A percentile compares a stretch with the other conserved stretches of the same genome.
Conservation (phyloP, 2,888 invertebrate species). For the Bimastos eiseni region DNA sequence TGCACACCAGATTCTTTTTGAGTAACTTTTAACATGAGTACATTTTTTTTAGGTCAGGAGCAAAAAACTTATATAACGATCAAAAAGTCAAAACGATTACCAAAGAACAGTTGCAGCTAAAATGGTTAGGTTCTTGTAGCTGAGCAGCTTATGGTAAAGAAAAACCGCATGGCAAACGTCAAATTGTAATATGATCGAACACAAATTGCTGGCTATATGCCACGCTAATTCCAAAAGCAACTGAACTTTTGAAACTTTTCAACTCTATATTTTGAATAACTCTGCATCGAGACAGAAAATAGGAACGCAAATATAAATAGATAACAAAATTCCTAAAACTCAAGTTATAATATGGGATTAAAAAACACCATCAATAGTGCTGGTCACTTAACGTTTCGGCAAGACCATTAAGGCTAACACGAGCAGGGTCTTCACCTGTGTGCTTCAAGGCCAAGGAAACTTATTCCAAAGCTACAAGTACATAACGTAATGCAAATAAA, state of each 20-base stretch:
- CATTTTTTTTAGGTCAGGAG: background rate
- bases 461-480: background rate
- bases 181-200: background rate
- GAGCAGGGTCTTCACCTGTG: background rate
- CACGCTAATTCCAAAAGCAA: background rate
- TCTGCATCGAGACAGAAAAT: background rate
- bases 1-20: background rate
- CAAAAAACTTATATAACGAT: too few relatives aligned
- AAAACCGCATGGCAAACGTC: background rate
- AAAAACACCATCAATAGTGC: background rate
- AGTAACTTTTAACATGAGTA: background rate
- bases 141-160: too few relatives aligned
- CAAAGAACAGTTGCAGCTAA: background rate
- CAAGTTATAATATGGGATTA: background rate
- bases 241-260: background rate
- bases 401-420: background rate
- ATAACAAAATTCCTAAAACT: background rate
- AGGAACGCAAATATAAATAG: background rate
- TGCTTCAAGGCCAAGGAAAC: background rate
- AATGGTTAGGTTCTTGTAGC: too few relatives aligned
- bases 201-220: background rate
- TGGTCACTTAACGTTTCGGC: background rate
- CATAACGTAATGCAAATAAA: background rate
- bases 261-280: too few relatives aligned
- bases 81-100: background rate